These are phyloP conservation scores for Oreochromis grahami DNA, from an alignment of 2,797 vertebrate genomes.

Conservation along the genomic window DNA sequence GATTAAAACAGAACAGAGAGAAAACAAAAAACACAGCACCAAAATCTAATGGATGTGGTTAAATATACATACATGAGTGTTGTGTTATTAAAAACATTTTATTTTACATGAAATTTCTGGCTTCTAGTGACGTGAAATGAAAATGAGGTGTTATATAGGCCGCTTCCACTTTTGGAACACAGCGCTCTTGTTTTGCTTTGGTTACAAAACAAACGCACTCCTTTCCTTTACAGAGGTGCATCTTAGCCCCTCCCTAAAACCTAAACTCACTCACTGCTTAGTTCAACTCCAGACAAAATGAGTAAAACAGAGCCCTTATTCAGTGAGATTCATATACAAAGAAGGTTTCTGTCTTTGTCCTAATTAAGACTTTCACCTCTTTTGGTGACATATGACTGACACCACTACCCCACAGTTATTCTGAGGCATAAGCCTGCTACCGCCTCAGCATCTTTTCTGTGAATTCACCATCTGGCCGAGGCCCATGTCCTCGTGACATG, in stretches of 20 bases:
- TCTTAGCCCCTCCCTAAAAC: neutral
- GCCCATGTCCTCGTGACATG: neutral
- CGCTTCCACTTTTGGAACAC: neutral
- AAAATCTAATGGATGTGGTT: neutral
- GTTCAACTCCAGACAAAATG: neutral
- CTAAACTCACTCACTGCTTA: neutral
- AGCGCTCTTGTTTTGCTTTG: neutral
- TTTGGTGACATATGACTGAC: neutral
- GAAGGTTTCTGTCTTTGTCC: neutral
- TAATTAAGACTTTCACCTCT: neutral
- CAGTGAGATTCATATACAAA: no score
- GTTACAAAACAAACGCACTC: neutral
- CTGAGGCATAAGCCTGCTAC: neutral
- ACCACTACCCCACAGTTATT: neutral
- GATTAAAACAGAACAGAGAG: neutral
- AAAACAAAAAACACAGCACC: neutral
- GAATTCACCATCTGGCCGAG: neutral
- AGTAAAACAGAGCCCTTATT: neutral
- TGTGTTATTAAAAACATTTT: neutral
- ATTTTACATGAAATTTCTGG: neutral
- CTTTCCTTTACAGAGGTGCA: neutral
- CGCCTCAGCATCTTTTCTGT: neutral
- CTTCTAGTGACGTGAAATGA: rapidly evolving
- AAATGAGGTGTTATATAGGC: neutral
- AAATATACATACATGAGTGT: neutral